Evolutionary conservation across 2,888 invertebrate species (phyloP).

Genomic region (Dusona sp.): DNA sequence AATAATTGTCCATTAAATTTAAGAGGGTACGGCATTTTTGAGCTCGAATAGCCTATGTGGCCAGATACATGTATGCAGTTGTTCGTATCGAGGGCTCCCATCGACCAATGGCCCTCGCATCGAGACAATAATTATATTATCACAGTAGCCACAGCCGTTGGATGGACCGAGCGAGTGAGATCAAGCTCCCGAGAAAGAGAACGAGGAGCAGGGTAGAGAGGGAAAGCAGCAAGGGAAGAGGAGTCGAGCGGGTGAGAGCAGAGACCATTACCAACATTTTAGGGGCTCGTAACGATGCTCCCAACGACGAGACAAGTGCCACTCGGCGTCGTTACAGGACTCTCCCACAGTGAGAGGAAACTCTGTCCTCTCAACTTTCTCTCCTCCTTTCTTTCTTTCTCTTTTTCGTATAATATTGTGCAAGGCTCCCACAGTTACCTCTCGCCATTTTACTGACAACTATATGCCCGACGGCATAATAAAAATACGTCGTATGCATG

Average conservation of each 20-base stretch:
- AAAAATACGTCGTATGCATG: slow-evolving; percentile 27
- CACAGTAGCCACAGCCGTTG: slow-evolving; percentile 63
- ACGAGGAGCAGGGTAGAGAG: slow-evolving; percentile 15
- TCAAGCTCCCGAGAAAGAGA: slow-evolving; percentile 33
- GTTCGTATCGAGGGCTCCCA: slow-evolving; percentile 58
- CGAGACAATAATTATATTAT: slow-evolving; percentile 69
- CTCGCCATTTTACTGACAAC: slow-evolving; percentile 50
- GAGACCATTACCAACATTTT: slow-evolving; percentile 69
- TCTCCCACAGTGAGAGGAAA: slow-evolving; percentile 46
- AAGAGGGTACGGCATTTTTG: not conserved
- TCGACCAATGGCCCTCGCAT: slow-evolving; percentile 62
- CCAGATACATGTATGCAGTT: slow-evolving; percentile 13
- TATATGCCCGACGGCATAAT: slow-evolving; percentile 19
- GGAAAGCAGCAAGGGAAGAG: slow-evolving; percentile 29
- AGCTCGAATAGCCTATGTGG: not conserved
- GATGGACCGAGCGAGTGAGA: slow-evolving; percentile 49
- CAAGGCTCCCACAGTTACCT: slow-evolving; percentile 44
- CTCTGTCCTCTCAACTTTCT: slow-evolving; percentile 45
- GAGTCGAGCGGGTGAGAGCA: slow-evolving; percentile 59
- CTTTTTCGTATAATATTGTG: slow-evolving; percentile 38
- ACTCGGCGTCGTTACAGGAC: slow-evolving; percentile 66
- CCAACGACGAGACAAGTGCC: slow-evolving; percentile 69
- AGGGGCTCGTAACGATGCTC: slow-evolving; percentile 69
- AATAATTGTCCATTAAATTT: slow-evolving; percentile 3
- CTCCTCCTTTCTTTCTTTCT: slow-evolving; percentile 20